phyloP scores from a whole-genome alignment of 1,140 invertebrate species.

The Gerris buenoi region DNA sequence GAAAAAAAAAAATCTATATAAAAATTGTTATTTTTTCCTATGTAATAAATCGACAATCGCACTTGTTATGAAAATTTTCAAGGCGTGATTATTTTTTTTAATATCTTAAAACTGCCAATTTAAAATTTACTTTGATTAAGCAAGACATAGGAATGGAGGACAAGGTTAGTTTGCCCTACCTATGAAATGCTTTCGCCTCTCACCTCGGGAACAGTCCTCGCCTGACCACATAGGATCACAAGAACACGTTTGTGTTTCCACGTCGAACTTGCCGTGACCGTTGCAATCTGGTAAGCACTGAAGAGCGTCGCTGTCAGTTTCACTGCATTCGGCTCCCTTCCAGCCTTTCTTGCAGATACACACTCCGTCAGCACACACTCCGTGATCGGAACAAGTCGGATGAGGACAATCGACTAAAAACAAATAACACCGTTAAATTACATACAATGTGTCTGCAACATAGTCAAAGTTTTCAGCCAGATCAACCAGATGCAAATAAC shows the following conservation, averaged over 20 bases:
- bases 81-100: too few relatives aligned
- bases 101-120: too few relatives aligned
- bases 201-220: slow-evolving; percentile 82
- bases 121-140: too few relatives aligned
- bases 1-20: too few relatives aligned
- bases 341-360: slow-evolving; percentile 96
- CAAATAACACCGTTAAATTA: too few relatives aligned
- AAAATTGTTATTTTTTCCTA: too few relatives aligned
- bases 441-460: too few relatives aligned
- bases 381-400: slow-evolving; percentile 86
- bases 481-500: too few relatives aligned
- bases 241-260: slow-evolving; percentile 76
- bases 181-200: slow-evolving; percentile 21
- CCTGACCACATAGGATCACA: slow-evolving; percentile 88
- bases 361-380: slow-evolving; percentile 85
- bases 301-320: slow-evolving; percentile 80
- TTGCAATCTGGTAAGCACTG: slow-evolving; percentile 90
- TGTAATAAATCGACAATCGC: too few relatives aligned
- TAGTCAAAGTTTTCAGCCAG: too few relatives aligned
- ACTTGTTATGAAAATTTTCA: too few relatives aligned
- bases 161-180: slow-evolving; percentile 11
- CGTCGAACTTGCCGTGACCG: slow-evolving; percentile 83
- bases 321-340: slow-evolving; percentile 80
- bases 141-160: background rate
- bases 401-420: slow-evolving; percentile 79